A percentile compares a stretch with the other conserved stretches of the same genome.
Evolutionary conservation across 1,140 invertebrate species (phyloP).

Genomic region (Andricus grossulariae): DNA sequence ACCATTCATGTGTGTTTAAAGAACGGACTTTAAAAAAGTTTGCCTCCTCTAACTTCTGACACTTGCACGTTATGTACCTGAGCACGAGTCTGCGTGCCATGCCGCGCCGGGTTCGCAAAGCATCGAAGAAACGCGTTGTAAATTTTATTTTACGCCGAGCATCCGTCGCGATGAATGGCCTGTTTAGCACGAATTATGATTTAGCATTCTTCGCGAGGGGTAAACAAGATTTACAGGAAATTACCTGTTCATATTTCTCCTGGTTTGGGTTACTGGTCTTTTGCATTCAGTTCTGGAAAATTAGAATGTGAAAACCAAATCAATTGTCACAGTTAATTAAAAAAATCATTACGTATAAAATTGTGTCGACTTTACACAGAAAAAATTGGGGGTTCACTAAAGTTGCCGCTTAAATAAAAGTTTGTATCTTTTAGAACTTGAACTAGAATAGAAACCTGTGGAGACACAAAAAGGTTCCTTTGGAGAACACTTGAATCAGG

Average conservation of each 20-base stretch:
- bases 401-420: too few relatives aligned
- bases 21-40: constrained; percentile 44
- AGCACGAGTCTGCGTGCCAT: constrained; percentile 11
- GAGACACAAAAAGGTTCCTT: not conserved
- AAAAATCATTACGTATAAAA: not conserved
- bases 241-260: not conserved
- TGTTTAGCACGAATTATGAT: constrained; percentile 32
- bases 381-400: too few relatives aligned
- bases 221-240: constrained; percentile 28
- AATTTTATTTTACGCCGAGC: constrained; percentile 31
- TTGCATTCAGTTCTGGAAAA: not conserved
- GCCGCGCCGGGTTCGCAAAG: not conserved
- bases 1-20: constrained; percentile 61
- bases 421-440: too few relatives aligned
- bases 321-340: too few relatives aligned
- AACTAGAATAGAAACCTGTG: too few relatives aligned
- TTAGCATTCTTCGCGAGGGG: constrained; percentile 17
- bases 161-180: constrained; percentile 30
- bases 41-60: constrained; percentile 32
- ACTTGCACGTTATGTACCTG: constrained; percentile 20
- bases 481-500: not conserved
- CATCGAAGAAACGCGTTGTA: not conserved
- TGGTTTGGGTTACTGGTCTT: not conserved
- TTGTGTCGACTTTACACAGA: not conserved
- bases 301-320: too few relatives aligned